Evolutionary conservation across 2,797 vertebrate genomes (phyloP), one percentile per base, ranked within the genome.

Genomic region (Mus spretus): DNA sequence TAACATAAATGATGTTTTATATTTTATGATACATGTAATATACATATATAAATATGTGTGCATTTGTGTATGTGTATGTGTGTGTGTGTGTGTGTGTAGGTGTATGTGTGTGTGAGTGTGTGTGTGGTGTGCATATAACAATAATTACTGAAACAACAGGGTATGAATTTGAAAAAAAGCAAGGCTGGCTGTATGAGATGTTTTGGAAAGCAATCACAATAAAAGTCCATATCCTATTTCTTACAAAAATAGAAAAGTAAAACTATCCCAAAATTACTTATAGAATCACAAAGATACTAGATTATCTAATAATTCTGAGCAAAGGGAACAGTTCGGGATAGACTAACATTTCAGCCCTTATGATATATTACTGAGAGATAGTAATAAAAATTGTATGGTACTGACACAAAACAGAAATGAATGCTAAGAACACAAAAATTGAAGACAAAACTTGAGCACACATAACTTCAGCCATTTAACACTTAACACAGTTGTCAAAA

Each of bases 291-390:
- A 26, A 9, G 7, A n/a, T 40, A 6, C 7, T 59, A 59, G 22
- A 40, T 8, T 28, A 24, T 28, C n/a, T 9, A 40, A 40, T 6
- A 40, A 59, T 61, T 14, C 13, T 4, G 55, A 61, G 12, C 11
- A 61, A 28, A 59, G 12, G 1, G 3, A 57, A 17, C 1, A 15
- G 24, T 40, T 61, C 1, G 2, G 2, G 1, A 82, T 26, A 14
- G n/a, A 61, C 2, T 61, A 40, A 0, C 0, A 9, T 40, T 82
- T 8, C 3, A 61, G 13, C 9, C 24, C n/a, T 82, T 28, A 40
- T 20, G n/a, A 40, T 40, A 59, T 40, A 40, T 17, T 82, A 40
- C 12, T 40, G n/a, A 82, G 22, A 8, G 14, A 61, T 28, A 59
- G 1, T 82, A 61, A 61, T 9, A 59, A 61, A 55, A 40, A 82